Base-by-base conservation (phyloP, 2,888 invertebrate species). In the Pyrrhia umbra region DNA sequence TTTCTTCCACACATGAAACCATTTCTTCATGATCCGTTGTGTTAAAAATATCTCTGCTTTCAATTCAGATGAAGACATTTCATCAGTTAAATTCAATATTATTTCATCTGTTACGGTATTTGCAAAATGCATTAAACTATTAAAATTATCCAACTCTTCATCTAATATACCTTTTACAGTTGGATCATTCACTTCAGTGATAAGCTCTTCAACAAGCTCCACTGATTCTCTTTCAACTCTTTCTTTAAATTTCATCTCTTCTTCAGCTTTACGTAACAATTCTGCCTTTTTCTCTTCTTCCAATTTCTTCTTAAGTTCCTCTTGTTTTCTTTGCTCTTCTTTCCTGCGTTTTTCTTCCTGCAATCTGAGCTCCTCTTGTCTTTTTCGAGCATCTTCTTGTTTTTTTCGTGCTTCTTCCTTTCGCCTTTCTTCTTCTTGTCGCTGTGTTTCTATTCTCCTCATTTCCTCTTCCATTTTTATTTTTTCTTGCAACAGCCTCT, bases 1-100 rank as follows among this genome's bases (percentile, higher is more conserved):
- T 57, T 81, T 85, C 70, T 83, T 89, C 95, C 95, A 95, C 42
- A 90, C 74, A 70, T 77, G 39, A 74, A 90, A 92, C 90, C 90
- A 95, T 83, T 92, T 94, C 52, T 79, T 90, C 87, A 88, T 90
- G 56, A 92, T 74, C 75, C 85, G 92, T 45, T 85, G 81, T 2
- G 87, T 90, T 75, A 87, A 85, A 74, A 89, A 89, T 69, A 84
- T 77, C 79, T 93, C 94, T 2, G 92, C 92, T 77, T 88, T 90
- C 71, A 94, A 83, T 88, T 94, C 95, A 20, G 83, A 80, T 25
- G 77, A 52, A 63, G 90, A 89, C 21, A 93, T 89, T 77, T 94
- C 92, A 60, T 82, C 80, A 64, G 88, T 85, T 20, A 94, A 57
- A 66, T 93, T 90, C 5, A 61, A 59, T 21, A 90, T 69, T 39